phyloP scores from a whole-genome alignment of 2,113 vertebrate genomes.

The Actenoides lindsayi region DNA sequence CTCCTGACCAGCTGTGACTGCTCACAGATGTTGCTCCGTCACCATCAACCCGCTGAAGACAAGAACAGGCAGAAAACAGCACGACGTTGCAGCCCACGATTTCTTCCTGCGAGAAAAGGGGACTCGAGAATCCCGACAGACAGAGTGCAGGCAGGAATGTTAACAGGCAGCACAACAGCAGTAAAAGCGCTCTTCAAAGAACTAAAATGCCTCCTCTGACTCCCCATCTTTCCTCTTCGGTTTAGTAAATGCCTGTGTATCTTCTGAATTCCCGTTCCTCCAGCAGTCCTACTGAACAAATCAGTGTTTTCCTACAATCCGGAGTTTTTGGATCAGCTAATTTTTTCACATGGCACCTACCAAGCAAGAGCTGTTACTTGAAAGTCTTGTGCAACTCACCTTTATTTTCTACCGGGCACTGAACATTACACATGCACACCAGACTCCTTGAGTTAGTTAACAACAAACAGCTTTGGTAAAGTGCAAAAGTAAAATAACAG shows the following conservation, averaged over 20 bases:
- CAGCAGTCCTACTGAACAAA: background rate
- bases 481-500: slow-evolving; percentile 9
- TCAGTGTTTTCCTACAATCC: background rate
- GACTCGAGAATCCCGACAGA: background rate
- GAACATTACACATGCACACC: background rate
- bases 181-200: background rate
- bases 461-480: background rate
- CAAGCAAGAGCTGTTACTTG: background rate
- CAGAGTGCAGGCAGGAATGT: background rate
- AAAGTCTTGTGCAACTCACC: background rate
- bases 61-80: background rate
- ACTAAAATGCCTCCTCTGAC: background rate
- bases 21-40: background rate
- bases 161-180: background rate
- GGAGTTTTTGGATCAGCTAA: background rate
- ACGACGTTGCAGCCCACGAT: fast-evolving
- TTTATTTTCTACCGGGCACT: background rate
- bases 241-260: background rate
- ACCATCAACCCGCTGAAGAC: background rate
- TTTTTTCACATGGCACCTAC: background rate
- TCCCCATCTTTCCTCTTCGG: background rate
- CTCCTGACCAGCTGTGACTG: background rate
- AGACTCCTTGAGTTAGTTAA: background rate
- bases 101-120: background rate
- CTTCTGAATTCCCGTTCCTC: background rate